A percentile compares a stretch with the other conserved stretches of the same genome.
phyloP scores from a whole-genome alignment of 2,888 invertebrate genomes.

The Anoncus sp. region DNA sequence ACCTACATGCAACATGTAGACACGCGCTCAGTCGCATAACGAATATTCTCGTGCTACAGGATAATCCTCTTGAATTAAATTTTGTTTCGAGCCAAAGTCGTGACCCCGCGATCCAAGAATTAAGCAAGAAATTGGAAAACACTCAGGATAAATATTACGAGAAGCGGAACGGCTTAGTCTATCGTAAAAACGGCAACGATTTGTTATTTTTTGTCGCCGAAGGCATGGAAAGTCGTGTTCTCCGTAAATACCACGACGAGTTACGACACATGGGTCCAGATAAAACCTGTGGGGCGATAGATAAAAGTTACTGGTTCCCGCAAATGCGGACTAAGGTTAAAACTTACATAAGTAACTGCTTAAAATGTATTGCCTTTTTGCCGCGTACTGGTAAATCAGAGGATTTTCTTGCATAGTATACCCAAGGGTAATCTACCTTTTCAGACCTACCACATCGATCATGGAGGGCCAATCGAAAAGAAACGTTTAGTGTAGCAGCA shows the following conservation, averaged over 20 bases:
- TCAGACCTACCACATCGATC: constrained; percentile 54
- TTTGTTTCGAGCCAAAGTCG: constrained; percentile 46
- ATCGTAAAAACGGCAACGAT: constrained; percentile 41
- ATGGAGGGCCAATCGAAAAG: constrained; percentile 38
- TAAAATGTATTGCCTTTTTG: constrained; percentile 59
- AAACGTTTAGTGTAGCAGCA: constrained; percentile 11
- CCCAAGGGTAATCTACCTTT: constrained; percentile 62
- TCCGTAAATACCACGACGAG: constrained; percentile 63
- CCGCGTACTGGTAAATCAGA: constrained; percentile 48
- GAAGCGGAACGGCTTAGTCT: constrained; percentile 46
- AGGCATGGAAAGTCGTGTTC: constrained; percentile 42
- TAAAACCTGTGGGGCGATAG: constrained; percentile 53
- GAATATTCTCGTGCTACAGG: constrained; percentile 45
- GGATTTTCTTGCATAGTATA: constrained; percentile 53
- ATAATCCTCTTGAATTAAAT: constrained; percentile 57
- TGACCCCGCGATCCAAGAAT: constrained; percentile 30
- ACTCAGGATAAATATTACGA: constrained; percentile 48
- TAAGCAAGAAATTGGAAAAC: constrained; percentile 24
- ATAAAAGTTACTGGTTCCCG: no score
- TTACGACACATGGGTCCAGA: constrained; percentile 63
- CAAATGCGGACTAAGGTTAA: no score
- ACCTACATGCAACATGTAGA: constrained; percentile 71
- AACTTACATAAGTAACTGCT: constrained; percentile 46
- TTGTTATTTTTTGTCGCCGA: constrained; percentile 63
- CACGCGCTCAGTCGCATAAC: constrained; percentile 64